A percentile compares a stretch with the other conserved stretches of the same genome.
Evolutionary conservation across 2,888 invertebrate species (phyloP).

Genomic region (Machimus rusticus): DNA sequence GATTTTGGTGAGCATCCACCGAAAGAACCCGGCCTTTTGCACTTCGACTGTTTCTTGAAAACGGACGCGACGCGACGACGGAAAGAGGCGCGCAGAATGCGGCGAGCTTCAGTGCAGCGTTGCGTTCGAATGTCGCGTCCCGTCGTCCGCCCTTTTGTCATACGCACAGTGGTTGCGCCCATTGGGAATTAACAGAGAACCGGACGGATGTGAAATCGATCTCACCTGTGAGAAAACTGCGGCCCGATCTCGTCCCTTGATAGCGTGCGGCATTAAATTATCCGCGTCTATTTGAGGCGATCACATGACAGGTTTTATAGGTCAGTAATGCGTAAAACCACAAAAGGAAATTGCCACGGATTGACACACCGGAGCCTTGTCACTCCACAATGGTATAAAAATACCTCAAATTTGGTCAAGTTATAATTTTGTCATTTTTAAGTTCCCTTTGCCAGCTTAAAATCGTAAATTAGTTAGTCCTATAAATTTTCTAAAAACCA

Average conservation of each 20-base stretch:
- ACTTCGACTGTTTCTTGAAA: not conserved
- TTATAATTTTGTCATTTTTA: too few species aligned
- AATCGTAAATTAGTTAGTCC: too few species aligned
- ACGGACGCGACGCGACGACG: not conserved
- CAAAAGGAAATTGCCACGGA: conserved; percentile 31
- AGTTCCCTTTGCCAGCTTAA: too few species aligned
- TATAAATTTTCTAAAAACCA: too few species aligned
- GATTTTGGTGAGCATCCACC: not conserved
- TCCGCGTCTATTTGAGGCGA: conserved; percentile 2
- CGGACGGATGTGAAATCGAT: conserved; percentile 41
- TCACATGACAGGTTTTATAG: conserved; percentile 30
- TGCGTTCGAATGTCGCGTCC: not conserved
- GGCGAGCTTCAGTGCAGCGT: not conserved
- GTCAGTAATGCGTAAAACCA: conserved; percentile 36
- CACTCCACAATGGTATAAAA: not conserved
- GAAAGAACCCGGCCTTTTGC: not conserved
- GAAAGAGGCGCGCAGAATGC: not conserved
- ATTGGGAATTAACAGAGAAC: conserved; percentile 26
- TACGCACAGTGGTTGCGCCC: not conserved
- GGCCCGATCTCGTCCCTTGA: conserved; percentile 4
- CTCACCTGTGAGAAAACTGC: conserved; percentile 34
- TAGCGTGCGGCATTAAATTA: conserved; percentile 13
- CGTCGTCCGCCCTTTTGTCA: conserved; percentile 15
- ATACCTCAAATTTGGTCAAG: too few species aligned
- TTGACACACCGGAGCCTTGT: not conserved